These are phyloP conservation scores for Epinephelus fuscoguttatus DNA, from an alignment of 2,113 vertebrate species.

Conservation along the genomic window DNA sequence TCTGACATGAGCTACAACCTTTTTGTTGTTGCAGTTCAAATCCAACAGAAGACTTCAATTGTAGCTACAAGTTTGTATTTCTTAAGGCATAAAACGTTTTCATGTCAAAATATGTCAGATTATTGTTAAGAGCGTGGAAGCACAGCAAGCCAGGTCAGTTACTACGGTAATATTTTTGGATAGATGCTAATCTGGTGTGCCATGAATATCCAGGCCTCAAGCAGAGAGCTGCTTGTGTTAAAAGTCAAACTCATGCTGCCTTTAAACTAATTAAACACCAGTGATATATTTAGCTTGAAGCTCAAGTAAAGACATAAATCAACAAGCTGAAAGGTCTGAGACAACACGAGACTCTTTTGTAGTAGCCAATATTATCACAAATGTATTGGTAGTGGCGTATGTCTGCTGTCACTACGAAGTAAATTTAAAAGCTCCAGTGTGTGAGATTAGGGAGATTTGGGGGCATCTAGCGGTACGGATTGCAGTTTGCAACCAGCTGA, in stretches of 20 bases:
- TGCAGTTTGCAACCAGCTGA: too few relatives aligned
- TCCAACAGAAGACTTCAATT: not conserved
- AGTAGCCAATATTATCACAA: too few relatives aligned
- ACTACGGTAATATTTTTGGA: conserved; percentile 67
- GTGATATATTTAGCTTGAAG: conserved; percentile 10
- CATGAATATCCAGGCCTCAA: conserved; percentile 66
- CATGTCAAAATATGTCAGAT: not conserved
- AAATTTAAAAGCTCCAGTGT: too few relatives aligned
- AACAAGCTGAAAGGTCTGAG: too few relatives aligned
- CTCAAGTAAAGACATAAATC: not conserved
- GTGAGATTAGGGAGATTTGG: too few relatives aligned
- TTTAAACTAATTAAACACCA: not conserved
- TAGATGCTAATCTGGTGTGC: conserved; percentile 61
- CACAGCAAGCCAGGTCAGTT: not conserved
- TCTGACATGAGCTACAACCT: not conserved
- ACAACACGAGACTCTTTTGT: too few relatives aligned
- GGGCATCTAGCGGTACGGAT: too few relatives aligned
- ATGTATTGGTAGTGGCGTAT: too few relatives aligned
- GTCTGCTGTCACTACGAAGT: too few relatives aligned
- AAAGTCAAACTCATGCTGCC: conserved; percentile 28
- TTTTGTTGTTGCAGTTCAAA: not conserved
- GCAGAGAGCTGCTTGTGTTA: conserved; percentile 3
- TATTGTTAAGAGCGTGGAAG: not conserved
- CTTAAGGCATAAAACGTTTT: not conserved
- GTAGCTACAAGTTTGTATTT: not conserved